Base-by-base conservation (phyloP, 2,888 invertebrate species). In the Ypsolopha scabrella region DNA sequence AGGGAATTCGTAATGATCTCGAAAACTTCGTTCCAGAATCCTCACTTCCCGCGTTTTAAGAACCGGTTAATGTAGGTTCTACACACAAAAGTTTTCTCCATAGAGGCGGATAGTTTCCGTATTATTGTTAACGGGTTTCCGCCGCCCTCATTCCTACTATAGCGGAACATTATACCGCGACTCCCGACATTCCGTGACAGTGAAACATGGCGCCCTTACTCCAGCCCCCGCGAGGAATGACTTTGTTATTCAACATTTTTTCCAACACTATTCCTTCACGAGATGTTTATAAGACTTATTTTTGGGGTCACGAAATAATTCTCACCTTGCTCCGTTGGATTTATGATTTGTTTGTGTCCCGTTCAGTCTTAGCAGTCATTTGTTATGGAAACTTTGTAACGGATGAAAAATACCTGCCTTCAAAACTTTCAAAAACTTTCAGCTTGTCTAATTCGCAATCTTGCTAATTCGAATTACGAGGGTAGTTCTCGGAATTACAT, bases 231-330 rank as follows among this genome's bases (percentile, higher is more conserved):
- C 45, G 48, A 24, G 24, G 51, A 58, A 58, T 57, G 55, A 55
- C 52, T 56, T 56, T 57, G 57, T 57, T 57, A 56, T 57, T 56
- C 53, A 44, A 45, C 51, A 36, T 44, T 41, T 48, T 51, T 50
- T 51, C 24, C 36, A 11, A 8, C 43, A 9, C 35, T 43, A 13
- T 43, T 33, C 43, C 38, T 33, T 48, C 37, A 48, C n/a, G 35
- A 34, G n/a, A 24, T 45, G 24, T 24, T 24, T 24, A 24, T 24
- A 24, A 24, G 24, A 24, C 24, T 24, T 13, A 7, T 14, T 43
- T 11, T 43, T 11, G 13, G 43, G 14, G 24, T 9, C 41, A 8
- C 43, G 43, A 8, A 43, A 14, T 43, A 14, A 43, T 13, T 11
- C 43, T 11, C 8, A 14, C 9, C 39, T n/a, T 38, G n/a, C 39